Evolutionary conservation across 2,888 invertebrate genomes (phyloP).

Genomic region (Alcis repandata): DNA sequence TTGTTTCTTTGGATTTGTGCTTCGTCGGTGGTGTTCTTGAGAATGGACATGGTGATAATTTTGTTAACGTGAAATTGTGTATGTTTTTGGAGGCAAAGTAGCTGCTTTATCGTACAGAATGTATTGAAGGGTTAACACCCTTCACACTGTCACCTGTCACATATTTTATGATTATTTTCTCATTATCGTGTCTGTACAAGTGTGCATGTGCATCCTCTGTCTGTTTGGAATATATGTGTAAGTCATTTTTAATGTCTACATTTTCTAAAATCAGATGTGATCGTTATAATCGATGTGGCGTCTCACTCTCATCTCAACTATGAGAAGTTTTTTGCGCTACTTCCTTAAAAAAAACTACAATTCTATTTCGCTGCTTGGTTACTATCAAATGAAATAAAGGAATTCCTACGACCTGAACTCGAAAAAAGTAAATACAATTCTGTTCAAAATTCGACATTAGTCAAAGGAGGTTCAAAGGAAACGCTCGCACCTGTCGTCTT

Average conservation of each 20-base stretch:
- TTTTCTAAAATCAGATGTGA: not conserved
- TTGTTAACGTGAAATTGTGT: slow-evolving; percentile 8
- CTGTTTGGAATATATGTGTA: not conserved
- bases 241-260: not conserved
- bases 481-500: slow-evolving; percentile 56
- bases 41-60: slow-evolving; percentile 23
- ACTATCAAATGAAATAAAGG: not conserved
- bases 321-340: not conserved
- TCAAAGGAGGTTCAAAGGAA: slow-evolving; percentile 53
- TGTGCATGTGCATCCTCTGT: not conserved
- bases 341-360: too few relatives aligned
- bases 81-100: not conserved
- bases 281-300: not conserved
- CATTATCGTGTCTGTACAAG: not conserved
- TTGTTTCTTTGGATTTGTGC: slow-evolving; percentile 19
- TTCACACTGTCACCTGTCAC: not conserved
- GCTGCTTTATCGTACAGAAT: not conserved
- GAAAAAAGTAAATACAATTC: slow-evolving; percentile 1
- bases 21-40: slow-evolving; percentile 23
- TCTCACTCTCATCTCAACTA: too few relatives aligned
- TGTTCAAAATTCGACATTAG: slow-evolving; percentile 26
- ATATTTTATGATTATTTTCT: not conserved
- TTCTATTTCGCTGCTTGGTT: too few relatives aligned
- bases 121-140: too few relatives aligned
- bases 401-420: not conserved